Evolutionary conservation across 2,888 invertebrate genomes (phyloP), one percentile per base, ranked within the genome.

Genomic region (Melanostoma mellinum): DNA sequence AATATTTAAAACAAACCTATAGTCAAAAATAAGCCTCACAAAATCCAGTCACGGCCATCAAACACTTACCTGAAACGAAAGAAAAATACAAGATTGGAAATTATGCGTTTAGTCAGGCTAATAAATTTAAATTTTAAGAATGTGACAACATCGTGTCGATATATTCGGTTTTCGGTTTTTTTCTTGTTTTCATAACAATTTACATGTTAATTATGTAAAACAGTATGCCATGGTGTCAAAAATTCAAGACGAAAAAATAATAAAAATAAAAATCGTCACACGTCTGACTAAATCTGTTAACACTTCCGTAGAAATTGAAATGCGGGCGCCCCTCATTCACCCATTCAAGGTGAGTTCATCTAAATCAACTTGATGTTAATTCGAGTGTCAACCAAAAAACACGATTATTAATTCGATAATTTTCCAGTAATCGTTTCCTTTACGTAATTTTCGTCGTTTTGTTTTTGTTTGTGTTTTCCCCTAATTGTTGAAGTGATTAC

Each of bases 61-160:
- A 60, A n/a, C 10, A 42, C 71, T 71, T 71, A 71, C 71, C 71
- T 71, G 60, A 60, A 71, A 71, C 0, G 36, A 71, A 60, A 71
- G 8, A 33, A 42, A 5, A 56, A 50, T 50, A 35, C 8, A 6
- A 36, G 36, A n/a, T 10, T 8, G 36, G 44, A 44, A 9, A 42
- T 53, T 52, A 42, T 52, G n/a, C 42, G 33, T 60, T 35, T n/a
- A 60, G 44, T 36, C 44, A 60, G 8, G 5, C 2, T 8, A 32
- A 61, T 48, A 46, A 61, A 61, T 61, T 61, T 61, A 4, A 48
- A 48, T 48, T 48, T 46, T 38, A 48, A 61, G 30, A 61, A 61
- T 48, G 48, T 61, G 60, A 6, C 60, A 61, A 61, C 61, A 48
- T 9, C 20, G 20, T 20, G 20, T 20, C 30, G 0, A 2, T 32